Base-by-base conservation (phyloP, 2,113 vertebrate genomes). In the Danionella cerebrum region DNA sequence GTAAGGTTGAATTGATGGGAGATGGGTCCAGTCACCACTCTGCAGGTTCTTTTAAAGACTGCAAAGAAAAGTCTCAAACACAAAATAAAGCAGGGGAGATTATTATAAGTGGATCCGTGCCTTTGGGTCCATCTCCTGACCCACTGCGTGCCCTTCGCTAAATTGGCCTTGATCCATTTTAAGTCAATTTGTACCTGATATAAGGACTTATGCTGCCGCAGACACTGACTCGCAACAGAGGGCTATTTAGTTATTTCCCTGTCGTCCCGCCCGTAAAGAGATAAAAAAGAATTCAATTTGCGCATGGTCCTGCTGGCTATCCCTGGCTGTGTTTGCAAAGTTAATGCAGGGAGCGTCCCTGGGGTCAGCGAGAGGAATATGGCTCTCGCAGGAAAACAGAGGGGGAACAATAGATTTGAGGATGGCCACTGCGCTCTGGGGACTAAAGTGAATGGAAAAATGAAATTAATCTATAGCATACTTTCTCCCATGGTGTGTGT, bases 401-500 rank as follows among this genome's bases (percentile, higher is more conserved):
- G 12, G 52, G 27, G 58, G 21, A 35, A 66, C 48, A 31, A 66
- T 67, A 64, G 47, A 55, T 67, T 70, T 71, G 73, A 71, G 71
- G 63, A 42, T 25, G 64, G 54, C 38, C 55, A 9, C 9, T 24
- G 51, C 22, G 25, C 72, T 67, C 73, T 58, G 55, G 63, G 68
- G 68, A 63, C 13, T 48, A 57, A 31, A 72, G 74, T 36, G 65
- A 72, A 63, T 73, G 39, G 65, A 68, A 70, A 58, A 58, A 72
- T 72, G 31, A 71, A 69, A 75, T 75, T 75, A 76, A 76, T 66
- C 70, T 48, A 45, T n/a, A 62, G 54, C 48, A 53, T 73, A 45
- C 48, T 38, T 25, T 66, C 29, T 42, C 9, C 13, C 53, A 25
- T 53, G 16, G 14, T 22, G 36, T 60, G 67, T 13, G 13, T 47